Conservation (phyloP, 1,140 invertebrate species). For the Battus philenor region DNA sequence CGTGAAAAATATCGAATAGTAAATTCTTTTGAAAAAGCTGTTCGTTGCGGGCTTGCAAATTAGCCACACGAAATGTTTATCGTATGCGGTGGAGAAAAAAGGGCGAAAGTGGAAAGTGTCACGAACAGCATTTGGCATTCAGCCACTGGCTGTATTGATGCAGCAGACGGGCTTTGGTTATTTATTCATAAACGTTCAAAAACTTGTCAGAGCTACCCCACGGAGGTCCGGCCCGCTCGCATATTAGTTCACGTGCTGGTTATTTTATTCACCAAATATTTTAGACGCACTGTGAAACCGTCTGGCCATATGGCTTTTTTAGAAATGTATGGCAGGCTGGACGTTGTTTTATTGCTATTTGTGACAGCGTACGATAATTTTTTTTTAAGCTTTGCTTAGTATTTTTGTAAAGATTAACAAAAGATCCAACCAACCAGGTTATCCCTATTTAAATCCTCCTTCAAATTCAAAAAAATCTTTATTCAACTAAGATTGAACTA, state of each 20-base stretch:
- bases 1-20: constrained; percentile 5
- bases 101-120: constrained; percentile 69
- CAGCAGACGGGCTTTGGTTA: constrained; percentile 57
- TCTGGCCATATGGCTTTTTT: background rate
- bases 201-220: constrained; percentile 54
- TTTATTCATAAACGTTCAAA: constrained; percentile 71
- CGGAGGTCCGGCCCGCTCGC: constrained; percentile 29
- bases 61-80: constrained; percentile 56
- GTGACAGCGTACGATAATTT: no score
- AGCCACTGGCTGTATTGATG: constrained; percentile 59
- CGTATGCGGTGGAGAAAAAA: constrained; percentile 47
- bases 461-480: no score
- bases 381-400: no score
- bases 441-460: no score
- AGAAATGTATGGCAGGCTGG: no score
- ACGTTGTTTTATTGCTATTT: no score
- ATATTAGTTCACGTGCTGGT: constrained; percentile 40
- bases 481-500: no score
- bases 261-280: constrained; percentile 35
- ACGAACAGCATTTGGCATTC: constrained; percentile 67
- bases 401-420: no score
- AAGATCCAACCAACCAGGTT: no score
- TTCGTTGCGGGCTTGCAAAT: constrained; percentile 36
- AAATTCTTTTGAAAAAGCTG: constrained; percentile 15
- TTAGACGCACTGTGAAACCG: background rate